These are phyloP conservation scores for Chymomyza procnemis DNA, from an alignment of 2,888 invertebrate genomes.

Conservation along the genomic window DNA sequence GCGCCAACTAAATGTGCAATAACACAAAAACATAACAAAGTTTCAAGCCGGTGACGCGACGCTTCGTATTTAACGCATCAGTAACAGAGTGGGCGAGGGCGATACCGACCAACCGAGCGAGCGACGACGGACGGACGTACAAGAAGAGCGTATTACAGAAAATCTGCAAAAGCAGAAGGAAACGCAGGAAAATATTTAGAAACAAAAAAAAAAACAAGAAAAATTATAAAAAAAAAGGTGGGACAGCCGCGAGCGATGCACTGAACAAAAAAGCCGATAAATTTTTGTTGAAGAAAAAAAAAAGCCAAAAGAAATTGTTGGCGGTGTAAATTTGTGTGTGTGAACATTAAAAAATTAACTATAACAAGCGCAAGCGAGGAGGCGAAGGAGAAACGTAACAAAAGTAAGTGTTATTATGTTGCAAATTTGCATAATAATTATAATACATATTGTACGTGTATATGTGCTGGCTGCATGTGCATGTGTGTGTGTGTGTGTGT, in stretches of 20 bases:
- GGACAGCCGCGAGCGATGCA: not conserved
- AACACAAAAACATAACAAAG: not conserved
- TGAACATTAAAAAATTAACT: not conserved
- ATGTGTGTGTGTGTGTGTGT: constrained; percentile 28
- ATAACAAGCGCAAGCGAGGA: too few species aligned
- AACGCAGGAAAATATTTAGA: not conserved
- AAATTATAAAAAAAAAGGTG: not conserved
- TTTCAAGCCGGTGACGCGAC: constrained; percentile 4
- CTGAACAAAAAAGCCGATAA: not conserved
- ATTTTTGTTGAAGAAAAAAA: not conserved
- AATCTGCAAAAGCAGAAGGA: constrained; percentile 4
- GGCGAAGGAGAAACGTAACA: too few species aligned
- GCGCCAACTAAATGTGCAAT: constrained; percentile 1
- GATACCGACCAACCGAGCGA: not conserved
- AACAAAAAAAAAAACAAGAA: not conserved
- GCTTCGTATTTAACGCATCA: not conserved
- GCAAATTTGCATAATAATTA: constrained; percentile 13
- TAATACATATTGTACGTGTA: constrained; percentile 25
- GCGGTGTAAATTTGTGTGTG: not conserved
- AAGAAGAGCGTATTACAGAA: not conserved
- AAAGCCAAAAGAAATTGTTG: not conserved
- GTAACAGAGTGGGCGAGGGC: constrained; percentile 1
- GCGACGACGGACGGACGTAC: too few species aligned
- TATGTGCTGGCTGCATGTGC: constrained; percentile 11
- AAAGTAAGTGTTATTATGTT: constrained; percentile 1